phyloP scores from a whole-genome alignment of 2,888 invertebrate species.

The Pterobdella sp. region DNA sequence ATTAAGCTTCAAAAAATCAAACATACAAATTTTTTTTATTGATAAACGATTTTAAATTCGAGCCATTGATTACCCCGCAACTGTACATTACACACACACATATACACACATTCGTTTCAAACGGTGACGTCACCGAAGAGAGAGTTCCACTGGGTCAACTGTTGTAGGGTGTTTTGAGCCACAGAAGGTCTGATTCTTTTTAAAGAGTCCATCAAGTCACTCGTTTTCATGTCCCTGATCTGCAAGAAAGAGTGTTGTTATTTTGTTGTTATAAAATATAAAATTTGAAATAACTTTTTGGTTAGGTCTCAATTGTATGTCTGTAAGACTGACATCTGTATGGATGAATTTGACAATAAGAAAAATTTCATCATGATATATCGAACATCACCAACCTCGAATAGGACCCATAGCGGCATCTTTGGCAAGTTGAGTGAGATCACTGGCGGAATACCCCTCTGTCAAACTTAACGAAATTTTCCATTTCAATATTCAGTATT shows the following conservation, averaged over 20 bases:
- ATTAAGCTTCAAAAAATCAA: too few species aligned
- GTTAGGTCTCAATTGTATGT: neutral
- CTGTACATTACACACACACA: too few species aligned
- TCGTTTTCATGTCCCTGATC: neutral
- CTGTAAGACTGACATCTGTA: neutral
- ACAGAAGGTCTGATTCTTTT: neutral
- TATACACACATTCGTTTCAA: too few species aligned
- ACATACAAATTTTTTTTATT: too few species aligned
- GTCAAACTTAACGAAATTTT: conserved; percentile 66
- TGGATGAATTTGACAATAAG: neutral
- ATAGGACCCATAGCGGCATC: conserved; percentile 96
- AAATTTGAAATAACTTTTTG: neutral
- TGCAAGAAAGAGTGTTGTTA: neutral
- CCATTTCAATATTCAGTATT: too few species aligned
- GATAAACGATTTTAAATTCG: too few species aligned
- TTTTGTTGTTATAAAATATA: neutral
- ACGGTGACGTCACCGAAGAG: conserved; percentile 8
- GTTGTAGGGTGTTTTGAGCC: neutral
- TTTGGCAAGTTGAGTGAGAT: conserved; percentile 86
- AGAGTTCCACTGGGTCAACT: neutral
- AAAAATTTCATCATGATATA: neutral
- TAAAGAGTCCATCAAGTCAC: neutral
- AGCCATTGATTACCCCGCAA: too few species aligned
- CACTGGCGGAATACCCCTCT: conserved; percentile 92
- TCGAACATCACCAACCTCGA: conserved; percentile 56